A percentile compares a stretch with the other conserved stretches of the same genome.
These are phyloP conservation scores for Sclerurus mexicanus DNA, from an alignment of 2,113 vertebrate genomes.

Conservation along the genomic window DNA sequence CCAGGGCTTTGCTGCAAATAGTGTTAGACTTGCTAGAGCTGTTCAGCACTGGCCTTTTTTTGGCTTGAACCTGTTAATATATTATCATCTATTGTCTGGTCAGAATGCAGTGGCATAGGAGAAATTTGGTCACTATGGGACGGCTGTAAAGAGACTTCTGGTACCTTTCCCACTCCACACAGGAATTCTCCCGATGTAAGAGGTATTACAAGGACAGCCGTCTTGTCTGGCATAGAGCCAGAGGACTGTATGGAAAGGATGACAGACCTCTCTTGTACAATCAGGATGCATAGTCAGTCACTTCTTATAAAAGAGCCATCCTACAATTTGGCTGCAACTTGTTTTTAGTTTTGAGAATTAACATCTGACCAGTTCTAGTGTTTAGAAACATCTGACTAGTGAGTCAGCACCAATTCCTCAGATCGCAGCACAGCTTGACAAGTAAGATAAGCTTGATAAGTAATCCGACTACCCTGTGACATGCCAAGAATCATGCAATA, in stretches of 20 bases:
- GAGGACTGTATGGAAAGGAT: fast-evolving
- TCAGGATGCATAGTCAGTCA: background rate
- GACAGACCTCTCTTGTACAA: background rate
- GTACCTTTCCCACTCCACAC: fast-evolving
- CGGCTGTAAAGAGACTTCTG: background rate
- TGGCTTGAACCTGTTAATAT: background rate
- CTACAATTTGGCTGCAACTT: background rate
- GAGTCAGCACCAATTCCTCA: background rate
- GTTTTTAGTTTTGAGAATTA: background rate
- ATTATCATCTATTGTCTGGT: background rate
- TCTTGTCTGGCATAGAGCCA: background rate
- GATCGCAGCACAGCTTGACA: background rate
- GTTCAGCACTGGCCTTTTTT: background rate
- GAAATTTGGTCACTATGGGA: background rate
- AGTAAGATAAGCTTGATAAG: background rate
- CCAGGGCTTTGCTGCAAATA: background rate
- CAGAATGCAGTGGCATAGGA: background rate
- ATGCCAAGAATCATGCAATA: background rate
- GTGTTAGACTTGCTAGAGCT: background rate
- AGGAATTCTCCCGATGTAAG: background rate
- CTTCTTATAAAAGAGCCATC: background rate
- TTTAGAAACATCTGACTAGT: background rate
- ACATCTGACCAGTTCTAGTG: background rate
- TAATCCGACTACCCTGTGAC: background rate
- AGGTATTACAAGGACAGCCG: background rate